Base-by-base conservation (phyloP, 2,113 vertebrate genomes). In the Peromyscus polionotus region DNA sequence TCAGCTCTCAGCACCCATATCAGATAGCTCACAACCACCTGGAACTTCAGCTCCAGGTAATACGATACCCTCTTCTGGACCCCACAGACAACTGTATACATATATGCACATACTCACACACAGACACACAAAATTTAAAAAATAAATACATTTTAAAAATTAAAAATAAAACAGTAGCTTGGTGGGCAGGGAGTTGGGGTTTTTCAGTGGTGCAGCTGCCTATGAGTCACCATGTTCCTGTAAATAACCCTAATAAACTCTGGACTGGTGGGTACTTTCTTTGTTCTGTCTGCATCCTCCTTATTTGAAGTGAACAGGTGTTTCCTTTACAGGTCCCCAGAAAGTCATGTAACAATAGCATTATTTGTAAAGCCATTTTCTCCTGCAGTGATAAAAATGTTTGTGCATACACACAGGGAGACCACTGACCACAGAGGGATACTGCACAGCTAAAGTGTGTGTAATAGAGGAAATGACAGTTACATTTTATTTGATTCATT, bases 311-410 rank as follows among this genome's bases (percentile, higher is more conserved):
- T 85, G 61, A 85, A 17, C 59, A 31, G 59, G 65, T 65, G 39
- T 45, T 45, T 85, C 83, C 42, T 65, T 45, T 45, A 85, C 14
- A 65, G 14, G 22, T 65, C 59, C 59, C 83, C 26, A 24, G 16
- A 33, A 67, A 65, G 39, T 57, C 51, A 63, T 85, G n/a, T 26
- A 26, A 65, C 24, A 65, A 85, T 28, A 36, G 19, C n/a, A 77
- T 72, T 83, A 84, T 87, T 92, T 95, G 90, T 96, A 90, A 91
- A 97, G 75, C 48, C 59, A 89, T 80, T 86, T 91, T 91, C 72
- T 86, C 72, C 72, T 33, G 12, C 39, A 42, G 67, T 63, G 33
- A 77, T 54, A 76, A 79, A 90, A 97, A 96, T 42, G 14, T 61
- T 83, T 80, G 67, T 70, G 42, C 7, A 96, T 14, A 72, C 24